Evolutionary conservation across 1,140 invertebrate genomes (phyloP), one percentile per base, ranked within the genome.

Genomic region (Orchestia grillus): DNA sequence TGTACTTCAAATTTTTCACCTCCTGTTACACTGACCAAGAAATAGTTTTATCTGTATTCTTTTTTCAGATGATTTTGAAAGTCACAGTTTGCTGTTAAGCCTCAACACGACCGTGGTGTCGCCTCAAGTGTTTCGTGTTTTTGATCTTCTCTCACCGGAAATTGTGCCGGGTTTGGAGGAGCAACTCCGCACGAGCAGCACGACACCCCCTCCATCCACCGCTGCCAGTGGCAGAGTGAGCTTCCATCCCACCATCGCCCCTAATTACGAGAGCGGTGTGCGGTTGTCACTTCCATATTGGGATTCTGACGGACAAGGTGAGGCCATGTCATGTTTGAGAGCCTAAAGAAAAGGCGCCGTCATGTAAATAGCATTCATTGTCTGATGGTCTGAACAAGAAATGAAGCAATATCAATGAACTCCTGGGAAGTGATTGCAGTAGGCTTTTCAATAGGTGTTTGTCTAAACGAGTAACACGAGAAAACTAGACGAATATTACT

Each of bases 41-140:
- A 77, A 23, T 77, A 3, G 62, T 23, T 77, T 6, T 36, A 36
- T 77, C 1, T 28, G 36, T 23, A 77, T 77, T 77, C 28, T 36
- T 3, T n/a, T 77, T 77, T 91, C 44, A 91, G 88, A 41, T 91
- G 44, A 91, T 44, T 43, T 44, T 36, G 88, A 91, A 28, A 43
- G 41, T 42, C 41, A 91, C 88, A 91, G 88, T 41, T 44, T 91
- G 88, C 88, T 91, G 4, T 41, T 91, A 44, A 45, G 43, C 43
- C 92, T 94, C 8, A 94, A 94, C 92, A 94, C 92, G 44, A 45
- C 92, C 19, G 92, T 94, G 8, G 92, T 94, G 92, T 94, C 92
- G 44, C 92, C 92, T 40, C 40, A 40, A 16, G 92, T 94, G 44
- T 44, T 94, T 6, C 43, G 44, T 44, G 36, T 94, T 44, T 94